Base-by-base conservation (phyloP, 2,113 vertebrate species). In the Delphinapterus leucas region DNA sequence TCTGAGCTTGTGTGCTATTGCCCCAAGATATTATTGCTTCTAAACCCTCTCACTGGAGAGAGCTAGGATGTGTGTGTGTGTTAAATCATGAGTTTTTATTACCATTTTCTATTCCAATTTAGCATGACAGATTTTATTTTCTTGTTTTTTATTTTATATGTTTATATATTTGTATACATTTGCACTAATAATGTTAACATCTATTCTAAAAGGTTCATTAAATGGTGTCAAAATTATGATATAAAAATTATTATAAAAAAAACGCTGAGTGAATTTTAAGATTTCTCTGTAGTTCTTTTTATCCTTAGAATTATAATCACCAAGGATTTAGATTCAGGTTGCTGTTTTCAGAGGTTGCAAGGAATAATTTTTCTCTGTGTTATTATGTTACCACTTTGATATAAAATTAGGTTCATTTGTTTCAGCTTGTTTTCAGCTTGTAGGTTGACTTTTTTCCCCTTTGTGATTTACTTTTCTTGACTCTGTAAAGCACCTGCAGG, bases 131-230 rank as follows among this genome's bases (percentile, higher is more conserved):
- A 20, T n/a, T 53, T 68, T 77, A 17, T 73, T 80, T 97, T 44
- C 68, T 92, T 58, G 47, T 63, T 70, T 76, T 38, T 2, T 0
- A 49, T 33, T 55, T 18, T 49, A n/a, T 65, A 23, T 63, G 67
- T 36, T 60, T 15, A 74, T 73, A 63, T 23, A 68, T 74, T 9
- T 90, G 18, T 65, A 33, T 61, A 28, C 58, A 55, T 85, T 58
- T 74, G 25, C 17, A 26, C 89, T 90, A 88, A 65, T 88, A 83
- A 89, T 21, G 49, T 61, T 86, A 91, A 93, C 67, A 70, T 77
- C 85, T 93, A 60, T 61, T 95, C 79, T 83, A 71, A 84, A 95
- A 88, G 73, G 49, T 28, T 53, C n/a, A 67, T 63, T 71, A 84
- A 95, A 38, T 47, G 65, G 38, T 71, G 14, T 96, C 60, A 68